Evolutionary conservation across 2,797 vertebrate species (phyloP).

Genomic region (Bovichtus variegatus): DNA sequence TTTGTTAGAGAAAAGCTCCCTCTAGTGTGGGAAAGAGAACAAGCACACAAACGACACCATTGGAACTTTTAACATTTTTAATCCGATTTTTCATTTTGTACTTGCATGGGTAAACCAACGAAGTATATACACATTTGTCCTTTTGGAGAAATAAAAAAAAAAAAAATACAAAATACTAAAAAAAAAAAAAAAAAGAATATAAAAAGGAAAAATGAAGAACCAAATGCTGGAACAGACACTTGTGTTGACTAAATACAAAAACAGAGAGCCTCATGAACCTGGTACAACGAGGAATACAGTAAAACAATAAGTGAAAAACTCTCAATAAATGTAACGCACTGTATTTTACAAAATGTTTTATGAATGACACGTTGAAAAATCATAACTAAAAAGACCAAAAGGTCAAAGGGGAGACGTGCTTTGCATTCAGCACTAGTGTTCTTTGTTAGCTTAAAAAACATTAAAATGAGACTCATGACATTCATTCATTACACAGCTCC

Average conservation of each 20-base stretch:
- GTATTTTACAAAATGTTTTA: constrained; percentile 50
- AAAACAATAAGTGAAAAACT: constrained; percentile 30
- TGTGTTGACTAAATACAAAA: constrained; percentile 12
- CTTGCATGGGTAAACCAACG: constrained; percentile 91
- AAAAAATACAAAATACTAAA: too few relatives aligned
- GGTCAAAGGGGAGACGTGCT: constrained; percentile 28
- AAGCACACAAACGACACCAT: background rate
- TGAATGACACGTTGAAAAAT: constrained; percentile 19
- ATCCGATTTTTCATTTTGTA: constrained; percentile 89
- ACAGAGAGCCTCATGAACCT: constrained; percentile 14
- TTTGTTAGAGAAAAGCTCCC: constrained; percentile 72
- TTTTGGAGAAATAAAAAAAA: constrained; percentile 88
- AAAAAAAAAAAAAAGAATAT: constrained; percentile 62
- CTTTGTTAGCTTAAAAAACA: constrained; percentile 20
- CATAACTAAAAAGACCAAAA: constrained; percentile 9
- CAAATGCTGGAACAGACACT: constrained; percentile 25
- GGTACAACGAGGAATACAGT: constrained; percentile 37
- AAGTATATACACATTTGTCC: constrained; percentile 92
- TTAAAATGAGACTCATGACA: constrained; percentile 52
- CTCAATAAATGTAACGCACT: constrained; percentile 28
- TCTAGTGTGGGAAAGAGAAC: constrained; percentile 68
- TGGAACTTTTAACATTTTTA: constrained; percentile 79
- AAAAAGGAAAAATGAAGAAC: constrained; percentile 14
- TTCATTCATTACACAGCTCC: constrained; percentile 50
- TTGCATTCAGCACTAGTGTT: constrained; percentile 41